These are phyloP conservation scores for Chelon labrosus DNA, from an alignment of 2,797 vertebrate genomes.

Conservation along the genomic window DNA sequence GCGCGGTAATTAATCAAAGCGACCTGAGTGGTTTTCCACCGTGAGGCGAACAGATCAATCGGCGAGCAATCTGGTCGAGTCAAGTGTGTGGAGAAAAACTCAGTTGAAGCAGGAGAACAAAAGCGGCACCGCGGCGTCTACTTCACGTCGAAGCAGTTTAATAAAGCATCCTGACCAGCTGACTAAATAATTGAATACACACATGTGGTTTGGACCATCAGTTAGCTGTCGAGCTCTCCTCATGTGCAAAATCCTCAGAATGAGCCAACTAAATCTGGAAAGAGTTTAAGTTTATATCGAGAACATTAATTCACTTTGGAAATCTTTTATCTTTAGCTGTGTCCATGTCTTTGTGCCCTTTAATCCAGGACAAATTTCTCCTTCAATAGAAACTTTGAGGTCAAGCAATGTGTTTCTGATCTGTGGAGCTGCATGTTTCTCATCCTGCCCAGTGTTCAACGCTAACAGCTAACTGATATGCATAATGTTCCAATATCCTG, in stretches of 20 bases:
- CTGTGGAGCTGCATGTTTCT: no score
- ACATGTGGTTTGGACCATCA: not conserved
- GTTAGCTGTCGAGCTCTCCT: not conserved
- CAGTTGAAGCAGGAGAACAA: not conserved
- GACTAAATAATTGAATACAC: not conserved
- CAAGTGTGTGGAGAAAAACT: not conserved
- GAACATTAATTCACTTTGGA: not conserved
- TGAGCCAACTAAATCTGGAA: no score
- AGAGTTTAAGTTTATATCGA: no score
- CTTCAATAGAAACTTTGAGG: not conserved
- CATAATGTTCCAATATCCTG: no score
- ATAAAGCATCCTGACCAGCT: not conserved
- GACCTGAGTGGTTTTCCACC: slow-evolving; percentile 12
- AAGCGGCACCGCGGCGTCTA: not conserved
- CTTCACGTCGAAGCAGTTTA: not conserved
- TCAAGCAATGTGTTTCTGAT: no score
- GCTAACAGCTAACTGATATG: no score
- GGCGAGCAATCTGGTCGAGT: not conserved
- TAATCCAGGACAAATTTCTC: not conserved
- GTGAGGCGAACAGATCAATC: slow-evolving; percentile 35
- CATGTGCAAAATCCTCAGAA: no score
- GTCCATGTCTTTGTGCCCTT: not conserved
- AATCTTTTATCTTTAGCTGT: not conserved
- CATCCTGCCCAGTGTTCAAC: no score
- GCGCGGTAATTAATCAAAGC: slow-evolving; percentile 40